Evolutionary conservation across 1,140 invertebrate species (phyloP).

Genomic region (Drosophila pruinosa): DNA sequence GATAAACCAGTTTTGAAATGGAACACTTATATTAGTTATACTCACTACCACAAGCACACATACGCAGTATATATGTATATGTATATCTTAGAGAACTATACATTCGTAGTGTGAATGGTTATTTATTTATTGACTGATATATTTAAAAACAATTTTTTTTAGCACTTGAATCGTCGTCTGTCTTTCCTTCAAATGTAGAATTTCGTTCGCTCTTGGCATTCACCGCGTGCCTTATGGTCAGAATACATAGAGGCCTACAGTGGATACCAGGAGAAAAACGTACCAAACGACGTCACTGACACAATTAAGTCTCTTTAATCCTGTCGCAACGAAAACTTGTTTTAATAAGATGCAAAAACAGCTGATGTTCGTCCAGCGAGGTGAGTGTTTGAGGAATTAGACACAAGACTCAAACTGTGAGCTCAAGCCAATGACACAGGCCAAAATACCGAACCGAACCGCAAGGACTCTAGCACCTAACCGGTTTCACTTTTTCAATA

Average conservation of each 20-base stretch:
- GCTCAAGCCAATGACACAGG: constrained; percentile 23
- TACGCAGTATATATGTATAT: no score
- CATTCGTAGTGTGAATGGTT: no score
- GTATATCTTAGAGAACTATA: no score
- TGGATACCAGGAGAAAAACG: constrained; percentile 92
- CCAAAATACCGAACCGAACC: constrained; percentile 2
- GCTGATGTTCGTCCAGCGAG: constrained; percentile 26
- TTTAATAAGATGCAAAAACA: constrained; percentile 28
- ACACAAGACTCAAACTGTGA: not conserved
- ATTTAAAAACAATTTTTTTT: not conserved
- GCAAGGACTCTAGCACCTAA: constrained; percentile 5
- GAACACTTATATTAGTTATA: no score
- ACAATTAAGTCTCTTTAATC: not conserved
- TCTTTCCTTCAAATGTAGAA: constrained; percentile 81
- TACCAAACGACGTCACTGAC: constrained; percentile 54
- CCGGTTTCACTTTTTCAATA: constrained; percentile 21
- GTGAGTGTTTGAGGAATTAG: no score
- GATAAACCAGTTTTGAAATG: no score
- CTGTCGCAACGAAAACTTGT: constrained; percentile 14
- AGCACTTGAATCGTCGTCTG: constrained; percentile 1
- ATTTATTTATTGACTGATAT: not conserved
- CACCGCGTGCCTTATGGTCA: constrained; percentile 97
- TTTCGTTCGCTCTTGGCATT: constrained; percentile 96
- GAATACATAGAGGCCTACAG: constrained; percentile 93
- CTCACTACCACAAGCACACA: no score